A percentile compares a stretch with the other conserved stretches of the same genome.
Evolutionary conservation across 1,140 invertebrate genomes (phyloP).

Genomic region (Atta colombica): DNA sequence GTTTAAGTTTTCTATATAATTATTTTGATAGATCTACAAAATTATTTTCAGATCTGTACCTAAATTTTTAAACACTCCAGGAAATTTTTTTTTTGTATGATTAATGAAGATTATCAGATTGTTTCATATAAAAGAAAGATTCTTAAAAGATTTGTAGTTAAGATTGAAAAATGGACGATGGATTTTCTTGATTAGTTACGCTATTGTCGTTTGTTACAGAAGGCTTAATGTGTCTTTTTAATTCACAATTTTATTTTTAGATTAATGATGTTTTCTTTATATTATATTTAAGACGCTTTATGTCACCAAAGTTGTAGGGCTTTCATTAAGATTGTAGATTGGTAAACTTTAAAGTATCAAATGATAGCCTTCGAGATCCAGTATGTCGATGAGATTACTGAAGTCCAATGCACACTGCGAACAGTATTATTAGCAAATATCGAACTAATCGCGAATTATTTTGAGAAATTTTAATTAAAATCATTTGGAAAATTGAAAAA

Average conservation of each 20-base stretch:
- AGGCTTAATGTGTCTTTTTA: not conserved
- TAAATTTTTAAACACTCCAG: too few species aligned
- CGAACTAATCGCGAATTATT: not conserved
- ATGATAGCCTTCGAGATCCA: not conserved
- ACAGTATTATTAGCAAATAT: not conserved
- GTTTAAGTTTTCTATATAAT: too few species aligned
- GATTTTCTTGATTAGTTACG: not conserved
- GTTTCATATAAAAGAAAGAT: not conserved
- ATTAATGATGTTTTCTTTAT: not conserved
- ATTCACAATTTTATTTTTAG: not conserved
- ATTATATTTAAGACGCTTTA: not conserved
- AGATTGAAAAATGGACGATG: not conserved
- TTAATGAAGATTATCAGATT: not conserved
- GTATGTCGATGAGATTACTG: conserved; percentile 34
- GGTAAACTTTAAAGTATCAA: not conserved
- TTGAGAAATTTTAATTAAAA: not conserved
- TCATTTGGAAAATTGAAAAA: not conserved
- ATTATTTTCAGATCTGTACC: too few species aligned
- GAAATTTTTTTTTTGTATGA: too few species aligned
- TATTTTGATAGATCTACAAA: too few species aligned
- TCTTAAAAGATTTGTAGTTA: not conserved
- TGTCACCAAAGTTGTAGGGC: not conserved
- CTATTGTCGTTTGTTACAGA: not conserved
- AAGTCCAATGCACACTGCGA: conserved; percentile 8
- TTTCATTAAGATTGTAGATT: not conserved